These are phyloP conservation scores for Zoanthus solanderi DNA, from an alignment of 92 coral and sea anemone species.

Conservation along the genomic window DNA sequence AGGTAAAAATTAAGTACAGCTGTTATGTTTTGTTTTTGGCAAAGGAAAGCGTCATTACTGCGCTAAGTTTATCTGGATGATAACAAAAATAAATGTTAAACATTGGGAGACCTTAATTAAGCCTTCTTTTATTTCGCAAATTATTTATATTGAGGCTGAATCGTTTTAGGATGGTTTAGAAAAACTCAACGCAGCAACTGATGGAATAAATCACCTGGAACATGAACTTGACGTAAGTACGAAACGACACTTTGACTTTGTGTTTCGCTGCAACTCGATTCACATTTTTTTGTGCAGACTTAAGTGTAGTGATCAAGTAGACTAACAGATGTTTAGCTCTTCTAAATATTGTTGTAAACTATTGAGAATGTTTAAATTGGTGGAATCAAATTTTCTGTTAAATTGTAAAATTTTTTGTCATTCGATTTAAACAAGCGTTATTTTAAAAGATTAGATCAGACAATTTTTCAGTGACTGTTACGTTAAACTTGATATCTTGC, in stretches of 20 bases:
- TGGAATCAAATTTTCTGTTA: neutral
- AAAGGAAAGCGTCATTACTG: neutral
- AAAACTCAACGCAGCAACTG: conserved; percentile 90
- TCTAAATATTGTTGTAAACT: too few relatives aligned
- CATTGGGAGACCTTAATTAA: neutral
- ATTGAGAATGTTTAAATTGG: neutral
- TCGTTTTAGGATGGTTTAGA: conserved; percentile 86
- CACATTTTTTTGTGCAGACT: neutral
- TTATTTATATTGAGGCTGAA: conserved; percentile 19
- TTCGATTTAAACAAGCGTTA: neutral
- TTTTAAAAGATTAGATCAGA: neutral
- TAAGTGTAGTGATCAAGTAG: neutral
- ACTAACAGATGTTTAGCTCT: neutral
- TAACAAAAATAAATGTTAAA: neutral
- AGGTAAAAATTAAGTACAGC: conserved; percentile 56
- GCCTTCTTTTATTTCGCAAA: neutral
- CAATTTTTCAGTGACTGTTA: neutral
- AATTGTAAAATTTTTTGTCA: neutral
- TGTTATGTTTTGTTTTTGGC: neutral
- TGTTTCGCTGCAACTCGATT: neutral
- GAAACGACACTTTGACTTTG: neutral
- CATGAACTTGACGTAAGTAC: conserved; percentile 94
- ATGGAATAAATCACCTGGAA: conserved; percentile 92
- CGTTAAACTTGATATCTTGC: too few relatives aligned
- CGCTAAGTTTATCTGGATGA: neutral